Conservation (phyloP, 2,888 invertebrate genomes). For the Melinaea marsaeus region DNA sequence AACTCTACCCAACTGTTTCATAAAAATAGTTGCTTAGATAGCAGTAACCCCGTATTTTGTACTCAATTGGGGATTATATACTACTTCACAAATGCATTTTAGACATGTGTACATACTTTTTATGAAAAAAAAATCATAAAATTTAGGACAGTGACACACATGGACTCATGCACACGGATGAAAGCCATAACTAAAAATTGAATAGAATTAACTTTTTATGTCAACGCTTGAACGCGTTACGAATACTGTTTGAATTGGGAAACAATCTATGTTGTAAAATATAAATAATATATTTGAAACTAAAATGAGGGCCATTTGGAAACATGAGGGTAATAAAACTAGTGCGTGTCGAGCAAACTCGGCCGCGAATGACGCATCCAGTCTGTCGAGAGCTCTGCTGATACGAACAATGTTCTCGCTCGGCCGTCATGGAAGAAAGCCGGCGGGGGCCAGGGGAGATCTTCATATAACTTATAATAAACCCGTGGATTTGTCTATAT, state of each 20-base stretch:
- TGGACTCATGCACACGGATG: too few relatives aligned
- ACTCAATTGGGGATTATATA: too few relatives aligned
- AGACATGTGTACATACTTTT: too few relatives aligned
- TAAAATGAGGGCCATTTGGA: conserved; percentile 76
- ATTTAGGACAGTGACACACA: too few relatives aligned
- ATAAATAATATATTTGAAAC: conserved; percentile 76
- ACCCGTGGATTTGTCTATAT: conserved; percentile 52
- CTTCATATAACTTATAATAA: conserved; percentile 45
- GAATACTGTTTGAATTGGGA: conserved; percentile 73
- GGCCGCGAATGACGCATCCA: conserved; percentile 59
- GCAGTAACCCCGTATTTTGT: too few relatives aligned
- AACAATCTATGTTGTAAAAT: conserved; percentile 75
- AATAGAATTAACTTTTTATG: conserved; percentile 46
- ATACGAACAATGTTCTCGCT: conserved; percentile 38
- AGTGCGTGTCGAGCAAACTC: conserved; percentile 73
- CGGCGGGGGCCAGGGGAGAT: conserved; percentile 44
- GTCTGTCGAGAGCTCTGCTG: conserved; percentile 46
- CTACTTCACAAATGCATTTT: too few relatives aligned
- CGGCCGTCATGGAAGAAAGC: conserved; percentile 29
- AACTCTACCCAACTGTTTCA: too few relatives aligned
- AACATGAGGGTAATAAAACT: conserved; percentile 78
- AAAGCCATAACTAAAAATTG: too few relatives aligned
- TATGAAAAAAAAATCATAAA: too few relatives aligned
- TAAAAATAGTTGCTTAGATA: too few relatives aligned
- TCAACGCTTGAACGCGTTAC: conserved; percentile 69